Evolutionary conservation across 2,888 invertebrate species (phyloP), one percentile per base, ranked within the genome.

Genomic region (Hypselothyrea guttata): DNA sequence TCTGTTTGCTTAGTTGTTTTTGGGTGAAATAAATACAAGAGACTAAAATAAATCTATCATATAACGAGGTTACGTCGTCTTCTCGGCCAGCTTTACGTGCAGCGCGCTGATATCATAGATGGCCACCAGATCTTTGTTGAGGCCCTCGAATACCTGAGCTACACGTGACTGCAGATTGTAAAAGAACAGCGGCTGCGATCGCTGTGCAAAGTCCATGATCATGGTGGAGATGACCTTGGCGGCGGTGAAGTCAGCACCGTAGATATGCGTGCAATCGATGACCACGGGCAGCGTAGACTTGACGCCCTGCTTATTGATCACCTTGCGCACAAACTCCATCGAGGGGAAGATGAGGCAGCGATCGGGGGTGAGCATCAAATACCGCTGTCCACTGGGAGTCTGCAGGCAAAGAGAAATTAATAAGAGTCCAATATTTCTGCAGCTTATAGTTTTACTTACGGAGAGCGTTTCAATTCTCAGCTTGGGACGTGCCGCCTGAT

Each of bases 321-420:
- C 92, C 84, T 95, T 94, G 60, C 96, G 92, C 68, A 97, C 95
- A 90, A 97, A 96, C 90, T 96, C 96, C 77, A 96, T 95, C 0
- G 96, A 96, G 18, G 97, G 97, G 90, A 97, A 97, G 89, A 96
- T 96, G 30, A 97, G 92, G 89, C 96, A 96, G 72, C 96, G 93
- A 90, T 96, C 96, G 8, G 96, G 96, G 4, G 95, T 96, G 58
- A 96, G 91, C 93, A 95, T 94, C 57, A 96, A 91, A 89, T 95
- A 96, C 81, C 95, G 94, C 34, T 92, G 92, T 53, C 94, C 95
- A 48, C 90, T 91, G 61, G 92, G 91, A 92, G 95, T 91, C 83
- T 91, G 38, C 22, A 27, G 7, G 4, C 4, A 15, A 1, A 38
- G 1, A 3, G 1, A 8, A 12, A 1, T 49, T 48, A 30, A 13